A percentile compares a stretch with the other conserved stretches of the same genome.
Conservation (phyloP, 2,888 invertebrate genomes). For the Coremacera marginata region DNA sequence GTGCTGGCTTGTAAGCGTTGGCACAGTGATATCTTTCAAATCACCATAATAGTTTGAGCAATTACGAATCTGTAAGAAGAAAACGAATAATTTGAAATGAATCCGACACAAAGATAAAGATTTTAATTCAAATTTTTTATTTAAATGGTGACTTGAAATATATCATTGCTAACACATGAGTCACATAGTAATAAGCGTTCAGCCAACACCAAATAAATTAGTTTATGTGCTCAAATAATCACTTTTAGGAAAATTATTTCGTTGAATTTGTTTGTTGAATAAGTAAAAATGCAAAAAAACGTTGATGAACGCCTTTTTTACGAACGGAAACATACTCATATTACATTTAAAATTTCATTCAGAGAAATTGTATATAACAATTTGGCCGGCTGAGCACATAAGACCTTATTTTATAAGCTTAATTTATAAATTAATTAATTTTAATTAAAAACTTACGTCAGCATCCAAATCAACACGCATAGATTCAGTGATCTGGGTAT, state of each 20-base stretch:
- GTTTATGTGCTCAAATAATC: no score
- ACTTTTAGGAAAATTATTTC: no score
- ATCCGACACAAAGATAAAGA: not conserved
- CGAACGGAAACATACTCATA: no score
- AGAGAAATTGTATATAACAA: no score
- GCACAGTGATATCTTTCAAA: slow-evolving; percentile 92
- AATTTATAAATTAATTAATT: not conserved
- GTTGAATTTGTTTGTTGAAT: no score
- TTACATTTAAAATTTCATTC: no score
- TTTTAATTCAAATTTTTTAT: not conserved
- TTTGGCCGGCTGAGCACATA: no score
- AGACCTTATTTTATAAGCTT: not conserved
- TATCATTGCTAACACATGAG: slow-evolving; percentile 49
- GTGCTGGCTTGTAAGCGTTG: slow-evolving; percentile 86
- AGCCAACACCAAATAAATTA: no score
- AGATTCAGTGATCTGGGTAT: slow-evolving; percentile 72
- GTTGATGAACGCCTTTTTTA: no score
- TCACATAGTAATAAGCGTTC: not conserved
- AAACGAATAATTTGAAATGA: slow-evolving; percentile 42
- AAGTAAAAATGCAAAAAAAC: no score
- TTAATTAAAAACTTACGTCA: slow-evolving; percentile 72
- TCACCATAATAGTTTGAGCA: slow-evolving; percentile 84
- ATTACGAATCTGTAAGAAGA: slow-evolving; percentile 71
- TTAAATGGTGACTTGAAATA: slow-evolving; percentile 64
- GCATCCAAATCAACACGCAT: slow-evolving; percentile 80